Percentiles rank a stretch among this genome's conserved stretches.
Evolutionary conservation across 1,140 invertebrate species (phyloP).

Genomic region (Ceratina calcarata): DNA sequence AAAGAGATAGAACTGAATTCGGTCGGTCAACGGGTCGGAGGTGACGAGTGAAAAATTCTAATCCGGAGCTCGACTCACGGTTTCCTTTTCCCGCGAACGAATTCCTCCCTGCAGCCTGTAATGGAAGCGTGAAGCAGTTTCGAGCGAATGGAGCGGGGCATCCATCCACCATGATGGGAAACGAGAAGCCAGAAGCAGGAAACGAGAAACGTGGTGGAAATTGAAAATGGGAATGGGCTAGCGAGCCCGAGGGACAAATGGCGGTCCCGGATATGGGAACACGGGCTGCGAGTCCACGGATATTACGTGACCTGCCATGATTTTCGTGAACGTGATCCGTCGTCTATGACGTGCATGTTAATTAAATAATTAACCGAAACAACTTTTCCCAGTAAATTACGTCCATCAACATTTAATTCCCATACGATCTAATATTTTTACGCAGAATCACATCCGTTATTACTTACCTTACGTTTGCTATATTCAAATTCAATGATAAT

Average conservation of each 20-base stretch:
- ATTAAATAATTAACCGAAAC: not conserved
- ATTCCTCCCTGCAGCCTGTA: not conserved
- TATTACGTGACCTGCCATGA: conserved; percentile 69
- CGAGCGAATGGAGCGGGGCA: conserved; percentile 45
- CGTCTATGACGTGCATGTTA: not conserved
- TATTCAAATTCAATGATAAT: too few relatives aligned
- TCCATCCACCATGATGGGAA: conserved; percentile 45
- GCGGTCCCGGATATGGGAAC: conserved; percentile 64
- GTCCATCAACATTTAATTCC: too few relatives aligned
- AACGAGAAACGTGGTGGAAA: conserved; percentile 80
- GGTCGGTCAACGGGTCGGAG: not conserved
- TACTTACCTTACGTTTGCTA: too few relatives aligned
- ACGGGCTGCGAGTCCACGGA: conserved; percentile 69
- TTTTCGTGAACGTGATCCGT: conserved; percentile 34
- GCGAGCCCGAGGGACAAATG: conserved; percentile 64
- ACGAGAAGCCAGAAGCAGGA: conserved; percentile 66
- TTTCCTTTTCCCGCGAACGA: not conserved
- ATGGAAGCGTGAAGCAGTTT: conserved; percentile 29
- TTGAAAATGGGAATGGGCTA: conserved; percentile 80
- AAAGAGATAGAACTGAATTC: too few relatives aligned
- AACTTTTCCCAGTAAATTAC: not conserved
- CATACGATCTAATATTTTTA: too few relatives aligned
- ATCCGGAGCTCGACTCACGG: not conserved
- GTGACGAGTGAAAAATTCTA: not conserved
- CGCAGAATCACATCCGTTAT: too few relatives aligned